These are phyloP conservation scores for Martes martes DNA, from an alignment of 2,113 vertebrate genomes.

Conservation along the genomic window DNA sequence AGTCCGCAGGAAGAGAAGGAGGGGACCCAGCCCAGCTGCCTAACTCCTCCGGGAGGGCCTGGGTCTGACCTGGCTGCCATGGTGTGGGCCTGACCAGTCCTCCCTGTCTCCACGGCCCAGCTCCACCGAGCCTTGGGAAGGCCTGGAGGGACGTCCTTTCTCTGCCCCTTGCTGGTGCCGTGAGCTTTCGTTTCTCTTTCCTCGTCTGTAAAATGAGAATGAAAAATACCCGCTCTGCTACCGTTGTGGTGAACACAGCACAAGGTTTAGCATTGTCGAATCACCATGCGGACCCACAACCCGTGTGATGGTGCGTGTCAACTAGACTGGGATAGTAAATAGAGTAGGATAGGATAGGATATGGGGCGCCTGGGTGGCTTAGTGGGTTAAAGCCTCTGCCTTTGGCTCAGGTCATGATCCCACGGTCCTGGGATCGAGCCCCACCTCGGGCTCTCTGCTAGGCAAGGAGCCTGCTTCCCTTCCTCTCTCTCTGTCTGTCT, in stretches of 20 bases:
- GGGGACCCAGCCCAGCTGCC: background rate
- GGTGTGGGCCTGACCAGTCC: background rate
- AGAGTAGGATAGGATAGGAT: background rate
- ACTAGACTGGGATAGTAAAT: background rate
- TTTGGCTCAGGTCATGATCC: too few relatives aligned
- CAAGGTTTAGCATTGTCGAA: background rate
- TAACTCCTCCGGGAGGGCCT: background rate
- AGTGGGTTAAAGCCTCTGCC: too few relatives aligned
- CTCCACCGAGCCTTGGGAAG: background rate
- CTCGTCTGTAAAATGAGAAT: background rate
- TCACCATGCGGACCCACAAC: background rate
- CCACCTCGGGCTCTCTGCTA: too few relatives aligned
- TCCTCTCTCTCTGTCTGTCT: too few relatives aligned
- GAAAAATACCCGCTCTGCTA: background rate
- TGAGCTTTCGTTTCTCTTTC: background rate
- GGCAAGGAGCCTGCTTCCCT: too few relatives aligned
- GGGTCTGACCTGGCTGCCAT: too few relatives aligned
- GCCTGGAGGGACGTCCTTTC: background rate
- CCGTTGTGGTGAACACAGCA: background rate
- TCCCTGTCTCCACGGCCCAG: background rate
- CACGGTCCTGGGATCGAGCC: too few relatives aligned
- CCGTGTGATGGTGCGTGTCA: background rate
- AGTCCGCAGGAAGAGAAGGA: constrained; percentile 1
- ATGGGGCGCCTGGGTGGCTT: too few relatives aligned
- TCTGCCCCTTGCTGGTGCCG: background rate